Evolutionary conservation across 2,113 vertebrate genomes (phyloP).

Genomic region (Vulpes vulpes): DNA sequence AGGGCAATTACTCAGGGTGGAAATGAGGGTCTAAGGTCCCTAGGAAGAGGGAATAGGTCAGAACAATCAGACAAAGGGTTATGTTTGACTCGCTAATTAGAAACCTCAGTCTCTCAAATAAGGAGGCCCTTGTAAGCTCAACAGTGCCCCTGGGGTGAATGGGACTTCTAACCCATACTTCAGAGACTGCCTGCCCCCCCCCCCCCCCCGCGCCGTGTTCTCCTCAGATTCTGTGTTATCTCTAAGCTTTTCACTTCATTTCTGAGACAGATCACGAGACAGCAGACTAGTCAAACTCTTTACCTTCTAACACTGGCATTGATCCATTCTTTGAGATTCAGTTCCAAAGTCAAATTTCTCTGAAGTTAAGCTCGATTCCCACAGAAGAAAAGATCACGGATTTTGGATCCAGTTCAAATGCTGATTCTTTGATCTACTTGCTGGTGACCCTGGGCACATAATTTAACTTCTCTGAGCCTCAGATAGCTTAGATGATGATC

Average conservation of each 20-base stretch:
- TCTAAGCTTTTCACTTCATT: not conserved
- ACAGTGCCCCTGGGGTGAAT: not conserved
- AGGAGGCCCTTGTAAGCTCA: not conserved
- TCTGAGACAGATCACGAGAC: not conserved
- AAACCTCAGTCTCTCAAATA: constrained; percentile 2
- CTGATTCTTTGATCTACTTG: not conserved
- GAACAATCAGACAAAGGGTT: constrained; percentile 12
- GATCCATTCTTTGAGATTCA: constrained; percentile 9
- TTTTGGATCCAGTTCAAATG: not conserved
- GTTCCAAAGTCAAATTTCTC: constrained; percentile 37
- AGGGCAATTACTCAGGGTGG: not conserved
- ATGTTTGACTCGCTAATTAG: constrained; percentile 48
- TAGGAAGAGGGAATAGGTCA: not conserved
- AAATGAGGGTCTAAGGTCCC: not conserved
- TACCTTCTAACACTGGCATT: not conserved
- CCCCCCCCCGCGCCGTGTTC: not conserved
- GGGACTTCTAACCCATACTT: not conserved
- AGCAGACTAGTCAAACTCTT: not conserved
- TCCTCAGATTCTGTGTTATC: not conserved
- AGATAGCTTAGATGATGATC: not conserved
- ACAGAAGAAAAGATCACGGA: not conserved
- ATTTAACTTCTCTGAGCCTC: not conserved
- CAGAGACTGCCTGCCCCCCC: not conserved
- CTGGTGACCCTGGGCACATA: not conserved
- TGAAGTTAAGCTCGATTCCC: not conserved